Conservation (phyloP, 1,140 invertebrate genomes). For the Brachionus koreanus region DNA sequence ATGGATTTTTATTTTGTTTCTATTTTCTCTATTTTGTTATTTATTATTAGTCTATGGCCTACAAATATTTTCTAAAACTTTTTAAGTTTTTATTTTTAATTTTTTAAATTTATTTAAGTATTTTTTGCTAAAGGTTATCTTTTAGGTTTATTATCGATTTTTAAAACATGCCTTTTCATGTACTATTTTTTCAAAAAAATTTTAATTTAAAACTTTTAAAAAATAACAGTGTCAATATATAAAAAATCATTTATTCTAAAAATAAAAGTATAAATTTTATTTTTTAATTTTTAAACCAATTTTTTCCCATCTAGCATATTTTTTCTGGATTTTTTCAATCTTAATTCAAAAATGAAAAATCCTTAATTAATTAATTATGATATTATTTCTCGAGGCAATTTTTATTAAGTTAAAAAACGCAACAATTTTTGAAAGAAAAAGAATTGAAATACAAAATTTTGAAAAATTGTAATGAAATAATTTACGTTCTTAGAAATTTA, state of each 20-base stretch:
- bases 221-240: constrained; percentile 9
- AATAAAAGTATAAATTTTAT: neutral
- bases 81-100: neutral
- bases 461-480: too few relatives aligned
- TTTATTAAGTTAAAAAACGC: too few relatives aligned
- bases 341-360: neutral
- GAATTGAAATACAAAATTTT: too few relatives aligned
- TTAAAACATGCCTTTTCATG: neutral
- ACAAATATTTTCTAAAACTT: neutral
- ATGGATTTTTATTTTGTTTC: neutral
- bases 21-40: neutral
- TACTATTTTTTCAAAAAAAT: neutral
- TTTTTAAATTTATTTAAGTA: neutral
- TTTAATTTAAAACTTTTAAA: neutral
- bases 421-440: too few relatives aligned
- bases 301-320: neutral
- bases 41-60: neutral
- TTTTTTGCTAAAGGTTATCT: neutral
- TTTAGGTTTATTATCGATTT: neutral
- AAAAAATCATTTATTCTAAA: neutral
- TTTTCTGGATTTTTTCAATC: neutral
- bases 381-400: too few relatives aligned
- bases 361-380: too few relatives aligned
- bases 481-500: too few relatives aligned
- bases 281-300: neutral